phyloP scores from a whole-genome alignment of 2,888 invertebrate genomes.

The Patella depressa region DNA sequence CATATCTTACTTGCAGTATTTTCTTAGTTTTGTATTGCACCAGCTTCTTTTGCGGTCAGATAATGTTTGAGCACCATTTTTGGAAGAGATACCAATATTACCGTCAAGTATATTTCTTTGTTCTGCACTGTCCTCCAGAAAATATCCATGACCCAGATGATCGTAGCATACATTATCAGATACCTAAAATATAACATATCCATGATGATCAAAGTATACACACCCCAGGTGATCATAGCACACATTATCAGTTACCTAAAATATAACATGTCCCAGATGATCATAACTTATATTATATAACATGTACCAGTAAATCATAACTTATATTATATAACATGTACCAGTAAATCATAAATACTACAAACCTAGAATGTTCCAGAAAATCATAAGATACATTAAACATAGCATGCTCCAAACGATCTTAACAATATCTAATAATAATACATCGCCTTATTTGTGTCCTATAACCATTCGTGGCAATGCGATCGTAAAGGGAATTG shows the following conservation, averaged over 20 bases:
- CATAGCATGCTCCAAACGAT: slow-evolving; percentile 50
- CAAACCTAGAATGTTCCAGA: slow-evolving; percentile 39
- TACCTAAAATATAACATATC: slow-evolving; percentile 33
- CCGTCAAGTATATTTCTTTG: slow-evolving; percentile 43
- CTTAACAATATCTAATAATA: slow-evolving; percentile 45
- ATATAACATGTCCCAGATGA: background rate
- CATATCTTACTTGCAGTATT: background rate
- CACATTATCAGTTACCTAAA: slow-evolving; percentile 52
- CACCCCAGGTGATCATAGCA: slow-evolving; percentile 40
- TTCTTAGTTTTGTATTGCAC: too few species aligned
- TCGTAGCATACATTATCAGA: slow-evolving; percentile 56
- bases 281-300: background rate
- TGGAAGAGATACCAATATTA: slow-evolving; percentile 42
- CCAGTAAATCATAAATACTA: too few species aligned
- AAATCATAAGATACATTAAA: slow-evolving; percentile 47
- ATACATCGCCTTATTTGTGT: too few species aligned
- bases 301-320: too few species aligned
- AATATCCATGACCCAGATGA: slow-evolving; percentile 58
- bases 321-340: too few species aligned
- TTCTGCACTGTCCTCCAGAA: slow-evolving; percentile 63
- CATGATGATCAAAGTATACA: background rate
- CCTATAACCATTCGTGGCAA: too few species aligned
- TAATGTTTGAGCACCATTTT: slow-evolving; percentile 18
- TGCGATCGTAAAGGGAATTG: too few species aligned
- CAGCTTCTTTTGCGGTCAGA: slow-evolving; percentile 7